Evolutionary conservation across 2,113 vertebrate genomes (phyloP), one percentile per base, ranked within the genome.

Genomic region (Strigops habroptila): DNA sequence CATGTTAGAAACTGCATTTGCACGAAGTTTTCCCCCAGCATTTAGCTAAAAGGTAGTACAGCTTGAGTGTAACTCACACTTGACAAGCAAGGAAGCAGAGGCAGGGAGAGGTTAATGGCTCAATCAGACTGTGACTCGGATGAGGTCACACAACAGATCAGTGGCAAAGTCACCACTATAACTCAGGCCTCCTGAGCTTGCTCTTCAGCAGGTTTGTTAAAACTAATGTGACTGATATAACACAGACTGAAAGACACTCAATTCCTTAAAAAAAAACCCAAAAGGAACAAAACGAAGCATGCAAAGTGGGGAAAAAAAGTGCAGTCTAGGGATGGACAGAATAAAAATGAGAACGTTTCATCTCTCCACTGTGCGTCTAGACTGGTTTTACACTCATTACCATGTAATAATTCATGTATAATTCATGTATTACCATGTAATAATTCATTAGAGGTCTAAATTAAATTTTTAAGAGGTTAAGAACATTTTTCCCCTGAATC

Each of bases 71-170:
- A 91, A 91, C 12, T 91, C 74, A 37, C 24, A 22, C 44, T 62
- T 57, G 74, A 9, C 25, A 87, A 57, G 78, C 24, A 48, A 82
- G 65, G 78, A 52, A 86, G 70, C 65, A 87, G 62, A 92, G 82
- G 37, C 55, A 83, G 5, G 2, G 69, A 86, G 68, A 81, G 46
- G 63, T 90, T 91, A 94, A 95, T 87, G 78, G 77, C 75, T 90
- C 85, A 60, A 10, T 78, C 77, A 93, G 87, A 73, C 65, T 62
- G 65, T 52, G 74, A 73, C 89, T 82, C 8, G 48, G 64, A 71
- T 43, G 13, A 68, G 27, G 35, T 73, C 73, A 82, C 49, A 49
- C 33, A 68, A 83, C 23, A 77, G 28, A 80, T 14, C 59, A 86
- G 59, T 6, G 59, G 53, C 3, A 1, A 65, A 91, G 41, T 68